Base-by-base conservation (phyloP, 1,140 invertebrate genomes). In the Drosophila athabasca region DNA sequence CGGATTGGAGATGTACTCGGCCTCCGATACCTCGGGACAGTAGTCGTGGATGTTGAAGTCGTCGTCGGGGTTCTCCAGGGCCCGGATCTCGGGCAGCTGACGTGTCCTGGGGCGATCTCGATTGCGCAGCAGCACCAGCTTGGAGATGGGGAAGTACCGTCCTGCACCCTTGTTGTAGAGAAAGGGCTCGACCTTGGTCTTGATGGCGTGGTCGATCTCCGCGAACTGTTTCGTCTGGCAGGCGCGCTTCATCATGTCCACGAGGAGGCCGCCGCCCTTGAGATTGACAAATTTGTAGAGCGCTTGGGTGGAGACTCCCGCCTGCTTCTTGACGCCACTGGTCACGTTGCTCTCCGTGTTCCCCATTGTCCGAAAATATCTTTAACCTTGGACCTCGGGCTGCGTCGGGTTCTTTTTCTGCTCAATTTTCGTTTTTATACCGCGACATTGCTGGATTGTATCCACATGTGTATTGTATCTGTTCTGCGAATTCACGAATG, bases 111-210 rank as follows among this genome's bases (percentile, higher is more conserved):
- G 93, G 26, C 97, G 92, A 77, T 98, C 97, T 81, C 96, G 96
- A 91, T 99, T 99, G 72, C 98, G 93, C 17, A 97, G 92, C 9
- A 98, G 92, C 7, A 99, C 97, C 2, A 99, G 90, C 88, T 98
- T 95, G 0, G 96, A 95, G 74, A 99, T 95, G 0, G 97, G 97
- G 80, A 99, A 95, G 92, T 96, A 95, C 57, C 96, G 95, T 0
- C 98, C 98, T 83, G 95, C 94, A 1, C 98, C 98, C 90, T 96
- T 96, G 87, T 99, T 98, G 92, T 99, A 99, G 7, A 99, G 92
- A 93, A 97, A 98, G 0, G 96, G 97, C 78, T 96, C 95, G 1
- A 99, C 92, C 92, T 98, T 97, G 5, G 96, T 97, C 92, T 96
- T 95, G 29, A 98, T 97, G 3, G 96, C 96, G 92, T 97, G 95